Conservation (phyloP, 2,797 vertebrate species). For the Neosalanx taihuensis region DNA sequence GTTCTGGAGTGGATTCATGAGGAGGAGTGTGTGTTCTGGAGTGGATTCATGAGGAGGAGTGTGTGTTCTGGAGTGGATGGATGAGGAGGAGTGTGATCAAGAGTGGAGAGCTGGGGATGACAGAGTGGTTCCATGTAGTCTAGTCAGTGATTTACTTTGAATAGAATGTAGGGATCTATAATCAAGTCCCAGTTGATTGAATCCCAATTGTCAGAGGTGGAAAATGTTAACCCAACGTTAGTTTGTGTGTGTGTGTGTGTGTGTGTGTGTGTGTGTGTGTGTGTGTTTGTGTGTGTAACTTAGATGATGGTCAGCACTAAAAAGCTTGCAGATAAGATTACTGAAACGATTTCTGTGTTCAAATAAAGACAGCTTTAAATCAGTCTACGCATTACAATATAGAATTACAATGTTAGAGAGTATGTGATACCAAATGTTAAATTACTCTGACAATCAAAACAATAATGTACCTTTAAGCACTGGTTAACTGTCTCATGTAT, state of each 20-base stretch:
- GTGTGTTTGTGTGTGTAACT: conserved; percentile 1
- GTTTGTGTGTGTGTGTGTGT: conserved; percentile 5
- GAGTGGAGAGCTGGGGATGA: too few species aligned
- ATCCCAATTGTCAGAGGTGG: neutral
- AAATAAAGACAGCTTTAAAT: neutral
- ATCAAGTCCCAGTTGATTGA: neutral
- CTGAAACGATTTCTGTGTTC: neutral
- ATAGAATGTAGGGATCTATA: neutral
- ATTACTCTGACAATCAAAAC: neutral
- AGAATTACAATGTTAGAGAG: neutral
- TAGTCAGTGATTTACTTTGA: neutral
- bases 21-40: too few species aligned
- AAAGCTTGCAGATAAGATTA: neutral
- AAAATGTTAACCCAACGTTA: neutral
- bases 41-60: too few species aligned
- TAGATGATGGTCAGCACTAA: neutral
- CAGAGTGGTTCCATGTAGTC: neutral
- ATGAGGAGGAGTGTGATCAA: neutral
- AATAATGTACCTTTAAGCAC: neutral
- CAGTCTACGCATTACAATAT: neutral
- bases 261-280: conserved; percentile 13
- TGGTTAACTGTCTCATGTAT: neutral
- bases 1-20: too few species aligned
- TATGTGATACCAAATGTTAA: neutral
- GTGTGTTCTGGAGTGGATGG: neutral